Evolutionary conservation across 2,797 vertebrate genomes (phyloP).

Genomic region (Gorsachius magnificus): DNA sequence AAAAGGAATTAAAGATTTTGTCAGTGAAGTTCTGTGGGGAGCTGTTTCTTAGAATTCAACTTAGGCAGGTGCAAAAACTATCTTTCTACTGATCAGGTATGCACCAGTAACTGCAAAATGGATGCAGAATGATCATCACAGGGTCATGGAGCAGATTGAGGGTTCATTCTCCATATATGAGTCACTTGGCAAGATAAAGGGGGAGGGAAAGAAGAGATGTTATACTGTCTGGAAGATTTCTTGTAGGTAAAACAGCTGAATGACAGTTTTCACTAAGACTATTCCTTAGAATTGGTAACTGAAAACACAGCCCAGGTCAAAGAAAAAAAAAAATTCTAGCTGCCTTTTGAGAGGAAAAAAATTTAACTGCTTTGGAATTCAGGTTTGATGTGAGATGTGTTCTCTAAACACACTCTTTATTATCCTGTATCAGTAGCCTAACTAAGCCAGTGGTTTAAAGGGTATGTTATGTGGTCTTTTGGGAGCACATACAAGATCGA

Average conservation of each 20-base stretch:
- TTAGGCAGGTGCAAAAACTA: not conserved
- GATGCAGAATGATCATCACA: not conserved
- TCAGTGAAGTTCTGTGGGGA: not conserved
- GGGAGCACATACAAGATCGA: fast-evolving
- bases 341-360: not conserved
- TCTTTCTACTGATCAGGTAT: not conserved
- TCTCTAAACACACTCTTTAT: not conserved
- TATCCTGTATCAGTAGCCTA: not conserved
- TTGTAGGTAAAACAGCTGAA: not conserved
- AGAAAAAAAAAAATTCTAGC: not conserved
- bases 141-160: not conserved
- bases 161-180: not conserved
- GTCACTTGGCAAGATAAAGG: not conserved
- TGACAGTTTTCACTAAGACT: not conserved
- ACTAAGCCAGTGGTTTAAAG: not conserved
- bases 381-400: not conserved
- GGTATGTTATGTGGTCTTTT: not conserved
- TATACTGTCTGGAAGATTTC: not conserved
- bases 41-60: not conserved
- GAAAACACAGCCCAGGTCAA: not conserved
- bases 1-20: not conserved
- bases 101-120: not conserved
- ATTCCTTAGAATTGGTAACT: not conserved
- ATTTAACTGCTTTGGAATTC: not conserved
- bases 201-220: not conserved